Percentiles rank a stretch among this genome's conserved stretches.
These are phyloP conservation scores for Zelleria hepariella DNA, from an alignment of 2,888 invertebrate species.

Conservation along the genomic window DNA sequence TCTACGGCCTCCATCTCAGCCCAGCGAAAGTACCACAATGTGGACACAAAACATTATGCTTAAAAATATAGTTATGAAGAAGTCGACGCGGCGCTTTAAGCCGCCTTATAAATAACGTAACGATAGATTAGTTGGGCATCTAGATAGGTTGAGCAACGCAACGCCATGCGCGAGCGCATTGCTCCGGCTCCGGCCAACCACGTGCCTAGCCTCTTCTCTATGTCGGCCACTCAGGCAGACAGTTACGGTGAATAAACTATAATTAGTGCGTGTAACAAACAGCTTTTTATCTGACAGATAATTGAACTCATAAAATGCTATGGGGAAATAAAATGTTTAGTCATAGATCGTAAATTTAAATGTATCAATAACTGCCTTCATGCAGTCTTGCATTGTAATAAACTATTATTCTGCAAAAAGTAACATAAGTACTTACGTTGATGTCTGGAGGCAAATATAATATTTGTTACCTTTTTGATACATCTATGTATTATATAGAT, in stretches of 20 bases:
- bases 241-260: constrained; percentile 21
- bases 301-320: not conserved
- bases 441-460: no score
- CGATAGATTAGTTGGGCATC: not conserved
- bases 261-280: constrained; percentile 13
- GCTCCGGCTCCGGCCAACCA: not conserved
- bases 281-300: not conserved
- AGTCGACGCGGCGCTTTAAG: not conserved
- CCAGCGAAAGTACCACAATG: no score
- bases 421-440: not conserved
- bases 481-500: no score
- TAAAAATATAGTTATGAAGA: not conserved
- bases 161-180: not conserved
- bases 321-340: not conserved
- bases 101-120: not conserved
- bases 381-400: not conserved
- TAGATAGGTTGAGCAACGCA: not conserved
- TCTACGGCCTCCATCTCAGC: no score
- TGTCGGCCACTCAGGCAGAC: not conserved
- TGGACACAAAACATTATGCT: not conserved
- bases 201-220: not conserved
- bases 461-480: no score
- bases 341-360: not conserved
- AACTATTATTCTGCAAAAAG: not conserved
- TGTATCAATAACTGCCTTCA: not conserved